Conservation (phyloP, 2,797 vertebrate genomes). For the Limosa lapponica region DNA sequence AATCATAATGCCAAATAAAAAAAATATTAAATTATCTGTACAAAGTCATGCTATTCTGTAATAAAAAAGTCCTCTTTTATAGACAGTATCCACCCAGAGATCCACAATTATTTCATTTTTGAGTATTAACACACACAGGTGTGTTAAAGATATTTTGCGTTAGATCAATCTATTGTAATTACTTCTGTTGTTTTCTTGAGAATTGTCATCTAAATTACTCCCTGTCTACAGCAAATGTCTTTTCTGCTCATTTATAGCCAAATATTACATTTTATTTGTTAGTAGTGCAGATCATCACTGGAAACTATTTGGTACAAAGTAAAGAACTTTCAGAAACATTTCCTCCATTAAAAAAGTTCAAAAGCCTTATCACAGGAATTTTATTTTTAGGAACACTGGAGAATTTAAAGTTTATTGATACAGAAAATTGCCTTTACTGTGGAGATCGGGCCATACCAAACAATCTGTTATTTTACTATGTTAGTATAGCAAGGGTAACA, state of each 20-base stretch:
- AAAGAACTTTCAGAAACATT: not conserved
- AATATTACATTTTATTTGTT: not conserved
- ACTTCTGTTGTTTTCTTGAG: not conserved
- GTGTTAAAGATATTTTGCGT: not conserved
- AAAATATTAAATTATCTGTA: not conserved
- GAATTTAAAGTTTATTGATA: not conserved
- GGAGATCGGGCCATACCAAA: not conserved
- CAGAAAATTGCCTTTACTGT: not conserved
- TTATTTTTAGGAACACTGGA: not conserved
- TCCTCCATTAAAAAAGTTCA: not conserved
- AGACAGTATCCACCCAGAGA: not conserved
- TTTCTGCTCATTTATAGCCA: not conserved
- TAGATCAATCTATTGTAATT: not conserved
- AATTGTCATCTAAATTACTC: not conserved
- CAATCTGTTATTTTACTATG: not conserved
- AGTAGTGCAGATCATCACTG: not conserved
- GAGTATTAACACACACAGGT: not conserved
- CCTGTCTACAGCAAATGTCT: not conserved
- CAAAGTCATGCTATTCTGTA: not conserved
- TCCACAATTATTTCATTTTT: not conserved
- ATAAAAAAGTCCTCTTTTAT: not conserved
- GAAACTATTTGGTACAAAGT: not conserved
- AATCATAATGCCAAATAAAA: not conserved
- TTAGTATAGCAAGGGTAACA: not conserved
- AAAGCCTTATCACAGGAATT: not conserved